Percentiles rank a stretch among this genome's conserved stretches.
Conservation (phyloP, 2,888 invertebrate species). For the Lasius fuliginosus region DNA sequence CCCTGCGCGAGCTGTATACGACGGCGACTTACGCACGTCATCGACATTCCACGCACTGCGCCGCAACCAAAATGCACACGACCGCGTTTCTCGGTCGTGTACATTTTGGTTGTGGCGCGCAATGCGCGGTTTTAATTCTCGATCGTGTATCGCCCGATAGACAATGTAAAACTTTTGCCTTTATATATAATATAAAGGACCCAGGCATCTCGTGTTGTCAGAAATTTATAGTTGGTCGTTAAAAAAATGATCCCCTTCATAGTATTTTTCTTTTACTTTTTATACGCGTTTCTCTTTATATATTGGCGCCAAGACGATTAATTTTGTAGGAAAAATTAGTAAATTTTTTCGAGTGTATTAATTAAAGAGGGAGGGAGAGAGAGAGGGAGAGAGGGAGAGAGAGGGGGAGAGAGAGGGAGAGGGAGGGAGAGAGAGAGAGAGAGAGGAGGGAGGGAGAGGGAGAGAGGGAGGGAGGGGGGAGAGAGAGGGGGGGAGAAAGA, state of each 20-base stretch:
- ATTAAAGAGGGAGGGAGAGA: not conserved
- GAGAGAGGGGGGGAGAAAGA: not conserved
- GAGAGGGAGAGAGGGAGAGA: too few relatives aligned
- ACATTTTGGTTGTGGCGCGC: too few relatives aligned
- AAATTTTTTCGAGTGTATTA: not conserved
- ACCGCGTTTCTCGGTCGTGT: not conserved
- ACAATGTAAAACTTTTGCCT: not conserved
- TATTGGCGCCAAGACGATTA: not conserved
- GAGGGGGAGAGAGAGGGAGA: not conserved
- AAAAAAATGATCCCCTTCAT: not conserved
- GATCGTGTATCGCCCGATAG: not conserved
- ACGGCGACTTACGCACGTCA: conserved; percentile 51
- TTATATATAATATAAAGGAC: not conserved
- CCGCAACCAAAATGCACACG: conserved; percentile 53
- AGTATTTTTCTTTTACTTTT: not conserved
- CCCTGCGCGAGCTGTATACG: conserved; percentile 19
- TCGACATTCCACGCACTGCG: conserved; percentile 26
- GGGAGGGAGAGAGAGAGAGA: too few relatives aligned
- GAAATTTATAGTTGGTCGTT: not conserved
- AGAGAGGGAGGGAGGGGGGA: too few relatives aligned
- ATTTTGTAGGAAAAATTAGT: conserved; percentile 16
- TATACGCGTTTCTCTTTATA: not conserved
- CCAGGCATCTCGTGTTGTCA: not conserved
- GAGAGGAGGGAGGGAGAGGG: not conserved
- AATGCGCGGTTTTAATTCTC: not conserved